A percentile compares a stretch with the other conserved stretches of the same genome.
Conservation (phyloP, 2,888 invertebrate species). For the Drosophila trichaetosa region DNA sequence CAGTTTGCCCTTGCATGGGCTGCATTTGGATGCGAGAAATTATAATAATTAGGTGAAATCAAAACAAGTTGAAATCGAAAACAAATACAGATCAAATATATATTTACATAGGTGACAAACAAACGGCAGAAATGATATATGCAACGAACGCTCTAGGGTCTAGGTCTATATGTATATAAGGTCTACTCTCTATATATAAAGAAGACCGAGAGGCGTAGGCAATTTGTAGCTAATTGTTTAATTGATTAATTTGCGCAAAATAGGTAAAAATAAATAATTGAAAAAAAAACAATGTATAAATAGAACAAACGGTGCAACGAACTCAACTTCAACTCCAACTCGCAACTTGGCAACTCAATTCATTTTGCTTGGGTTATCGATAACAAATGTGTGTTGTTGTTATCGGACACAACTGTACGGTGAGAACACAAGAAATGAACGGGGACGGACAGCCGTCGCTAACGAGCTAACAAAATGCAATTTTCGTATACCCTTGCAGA, state of each 20-base stretch:
- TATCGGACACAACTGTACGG: slow-evolving; percentile 39
- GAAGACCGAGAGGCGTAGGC: slow-evolving; percentile 48
- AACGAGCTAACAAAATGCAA: slow-evolving; percentile 52
- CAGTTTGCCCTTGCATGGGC: background rate
- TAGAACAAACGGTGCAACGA: slow-evolving; percentile 53
- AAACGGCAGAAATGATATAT: slow-evolving; percentile 26
- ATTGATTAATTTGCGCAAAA: slow-evolving; percentile 40
- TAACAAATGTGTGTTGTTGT: slow-evolving; percentile 28
- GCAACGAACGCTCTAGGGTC: slow-evolving; percentile 61
- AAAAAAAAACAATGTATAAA: slow-evolving; percentile 23
- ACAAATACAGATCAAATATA: slow-evolving; percentile 4
- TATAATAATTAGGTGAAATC: slow-evolving; percentile 24
- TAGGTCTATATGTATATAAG: slow-evolving; percentile 44
- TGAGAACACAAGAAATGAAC: slow-evolving; percentile 35
- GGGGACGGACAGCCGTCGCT: slow-evolving; percentile 37
- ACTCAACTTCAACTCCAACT: slow-evolving; percentile 31
- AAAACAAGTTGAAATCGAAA: slow-evolving; percentile 40
- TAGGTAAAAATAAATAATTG: slow-evolving; percentile 16
- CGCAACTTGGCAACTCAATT: slow-evolving; percentile 36
- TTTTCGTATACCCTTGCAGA: slow-evolving; percentile 8
- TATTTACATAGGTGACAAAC: slow-evolving; percentile 1
- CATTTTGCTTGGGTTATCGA: slow-evolving; percentile 42
- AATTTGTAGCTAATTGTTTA: slow-evolving; percentile 41
- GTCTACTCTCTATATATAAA: slow-evolving; percentile 36
- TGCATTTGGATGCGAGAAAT: slow-evolving; percentile 16